A percentile compares a stretch with the other conserved stretches of the same genome.
Conservation (phyloP, 2,888 invertebrate species). For the Leucoptera coffeella region DNA sequence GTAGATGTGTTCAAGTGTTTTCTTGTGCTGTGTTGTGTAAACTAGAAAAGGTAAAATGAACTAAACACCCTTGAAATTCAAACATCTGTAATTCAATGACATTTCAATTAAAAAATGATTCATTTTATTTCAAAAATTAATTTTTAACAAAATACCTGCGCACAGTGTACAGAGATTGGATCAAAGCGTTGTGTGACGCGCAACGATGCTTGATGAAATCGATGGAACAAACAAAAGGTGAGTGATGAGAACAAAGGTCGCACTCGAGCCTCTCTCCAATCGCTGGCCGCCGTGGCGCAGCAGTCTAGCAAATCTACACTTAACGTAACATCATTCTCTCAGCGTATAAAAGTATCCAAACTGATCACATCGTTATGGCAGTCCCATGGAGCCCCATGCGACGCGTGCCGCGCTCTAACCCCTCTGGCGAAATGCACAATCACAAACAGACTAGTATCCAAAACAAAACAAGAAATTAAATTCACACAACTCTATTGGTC, state of each 20-base stretch:
- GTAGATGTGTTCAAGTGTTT: no score
- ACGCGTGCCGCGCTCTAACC: slow-evolving; percentile 30
- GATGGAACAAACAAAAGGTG: no score
- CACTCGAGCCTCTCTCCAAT: no score
- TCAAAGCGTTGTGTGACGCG: slow-evolving; percentile 22
- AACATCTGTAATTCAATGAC: slow-evolving; percentile 48
- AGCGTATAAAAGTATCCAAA: slow-evolving; percentile 53
- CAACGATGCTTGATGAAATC: no score
- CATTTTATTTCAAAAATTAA: slow-evolving; percentile 46
- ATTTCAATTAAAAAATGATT: slow-evolving; percentile 28
- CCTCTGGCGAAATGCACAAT: slow-evolving; percentile 49
- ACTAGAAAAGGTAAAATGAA: slow-evolving; percentile 11
- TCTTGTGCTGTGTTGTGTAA: no score
- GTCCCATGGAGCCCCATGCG: slow-evolving; percentile 46
- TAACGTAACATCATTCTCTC: slow-evolving; percentile 39
- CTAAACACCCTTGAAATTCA: slow-evolving; percentile 29
- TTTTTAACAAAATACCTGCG: slow-evolving; percentile 44
- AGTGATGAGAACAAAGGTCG: no score
- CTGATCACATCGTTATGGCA: slow-evolving; percentile 51
- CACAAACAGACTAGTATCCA: slow-evolving; percentile 48
- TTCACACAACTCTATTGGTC: slow-evolving; percentile 10
- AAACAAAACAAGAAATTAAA: slow-evolving; percentile 37
- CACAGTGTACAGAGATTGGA: slow-evolving; percentile 35
- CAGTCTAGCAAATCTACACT: slow-evolving; percentile 48
- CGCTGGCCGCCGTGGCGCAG: slow-evolving; percentile 36